Percentiles rank a stretch among this genome's conserved stretches.
Evolutionary conservation across 1,140 invertebrate genomes (phyloP).

Genomic region (Zophobas morio): DNA sequence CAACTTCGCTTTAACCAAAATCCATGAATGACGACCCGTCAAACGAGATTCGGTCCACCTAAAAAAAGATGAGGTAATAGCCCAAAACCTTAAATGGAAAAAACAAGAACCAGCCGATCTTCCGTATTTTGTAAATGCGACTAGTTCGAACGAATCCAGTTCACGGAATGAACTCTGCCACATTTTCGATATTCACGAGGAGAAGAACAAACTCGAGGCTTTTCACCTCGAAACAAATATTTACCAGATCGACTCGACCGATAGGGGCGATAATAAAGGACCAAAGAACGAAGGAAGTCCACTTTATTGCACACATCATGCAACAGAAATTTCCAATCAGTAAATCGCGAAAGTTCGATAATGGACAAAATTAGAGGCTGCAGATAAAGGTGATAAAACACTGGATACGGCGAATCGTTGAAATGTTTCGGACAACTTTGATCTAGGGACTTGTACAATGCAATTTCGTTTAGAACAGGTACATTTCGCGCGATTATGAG

Average conservation of each 20-base stretch:
- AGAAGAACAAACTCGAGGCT: neutral
- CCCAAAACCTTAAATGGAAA: too few species aligned
- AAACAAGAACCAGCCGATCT: too few species aligned
- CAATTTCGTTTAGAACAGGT: neutral
- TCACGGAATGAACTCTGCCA: too few species aligned
- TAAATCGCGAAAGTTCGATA: too few species aligned
- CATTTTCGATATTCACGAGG: too few species aligned
- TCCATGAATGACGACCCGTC: neutral
- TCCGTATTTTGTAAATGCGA: too few species aligned
- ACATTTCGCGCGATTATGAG: too few species aligned
- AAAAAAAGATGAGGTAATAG: neutral
- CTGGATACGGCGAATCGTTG: neutral
- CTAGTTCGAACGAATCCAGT: too few species aligned
- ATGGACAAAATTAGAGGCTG: too few species aligned
- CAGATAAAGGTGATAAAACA: too few species aligned
- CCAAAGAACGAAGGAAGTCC: neutral
- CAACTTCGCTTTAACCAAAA: neutral
- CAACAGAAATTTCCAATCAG: too few species aligned
- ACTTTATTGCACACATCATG: constrained; percentile 1
- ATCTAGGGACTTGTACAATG: neutral
- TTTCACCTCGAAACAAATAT: constrained; percentile 17
- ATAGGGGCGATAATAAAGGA: constrained; percentile 7
- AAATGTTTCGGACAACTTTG: neutral
- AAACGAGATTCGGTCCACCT: neutral
- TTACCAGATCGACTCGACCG: constrained; percentile 4